Conservation (phyloP, 2,888 invertebrate genomes). For the Caenorhabditis wallacei region DNA sequence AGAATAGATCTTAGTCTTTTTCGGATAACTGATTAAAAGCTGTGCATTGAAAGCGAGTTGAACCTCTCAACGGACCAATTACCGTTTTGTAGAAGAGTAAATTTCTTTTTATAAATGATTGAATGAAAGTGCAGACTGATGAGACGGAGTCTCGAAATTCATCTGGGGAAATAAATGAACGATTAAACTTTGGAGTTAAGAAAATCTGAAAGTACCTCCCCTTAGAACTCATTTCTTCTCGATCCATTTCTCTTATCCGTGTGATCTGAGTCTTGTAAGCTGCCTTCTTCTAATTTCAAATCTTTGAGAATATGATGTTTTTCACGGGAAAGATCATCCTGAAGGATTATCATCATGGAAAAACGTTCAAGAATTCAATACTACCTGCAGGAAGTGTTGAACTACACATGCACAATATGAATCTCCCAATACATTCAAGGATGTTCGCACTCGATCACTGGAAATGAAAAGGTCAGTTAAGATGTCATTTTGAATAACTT, state of each 20-base stretch:
- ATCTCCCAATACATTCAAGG: constrained; percentile 86
- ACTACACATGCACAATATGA: constrained; percentile 86
- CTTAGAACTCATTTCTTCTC: background rate
- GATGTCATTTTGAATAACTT: constrained; percentile 68
- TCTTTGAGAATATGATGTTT: constrained; percentile 38
- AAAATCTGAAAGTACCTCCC: background rate
- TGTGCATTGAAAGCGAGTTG: no score
- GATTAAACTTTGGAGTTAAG: background rate
- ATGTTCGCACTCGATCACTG: constrained; percentile 86
- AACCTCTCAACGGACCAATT: background rate
- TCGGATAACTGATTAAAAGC: background rate
- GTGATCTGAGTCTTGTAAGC: constrained; percentile 36
- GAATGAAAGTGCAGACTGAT: no score
- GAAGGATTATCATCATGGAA: constrained; percentile 11
- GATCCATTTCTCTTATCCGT: constrained; percentile 22
- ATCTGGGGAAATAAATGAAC: background rate
- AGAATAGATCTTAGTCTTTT: constrained; percentile 5
- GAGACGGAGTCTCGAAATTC: background rate
- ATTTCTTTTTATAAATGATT: no score
- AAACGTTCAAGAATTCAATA: background rate
- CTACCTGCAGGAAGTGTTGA: constrained; percentile 84
- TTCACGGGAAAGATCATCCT: constrained; percentile 34
- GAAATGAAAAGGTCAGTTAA: background rate
- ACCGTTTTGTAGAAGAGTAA: background rate
- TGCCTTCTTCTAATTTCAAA: constrained; percentile 9